Evolutionary conservation across 2,888 invertebrate genomes (phyloP).

Genomic region (Ormyrus thymus): DNA sequence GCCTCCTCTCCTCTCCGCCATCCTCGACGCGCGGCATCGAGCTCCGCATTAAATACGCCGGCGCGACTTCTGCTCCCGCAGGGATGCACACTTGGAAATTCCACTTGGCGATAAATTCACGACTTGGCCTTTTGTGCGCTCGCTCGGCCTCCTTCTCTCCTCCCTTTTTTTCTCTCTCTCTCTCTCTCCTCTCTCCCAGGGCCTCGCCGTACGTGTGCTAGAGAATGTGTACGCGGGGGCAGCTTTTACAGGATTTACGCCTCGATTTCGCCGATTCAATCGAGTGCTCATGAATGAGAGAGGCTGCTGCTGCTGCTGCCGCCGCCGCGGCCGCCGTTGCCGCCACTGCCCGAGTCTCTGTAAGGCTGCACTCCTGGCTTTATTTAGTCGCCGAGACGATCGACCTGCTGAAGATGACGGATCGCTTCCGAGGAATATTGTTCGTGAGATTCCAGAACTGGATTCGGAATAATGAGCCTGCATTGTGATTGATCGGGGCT

Average conservation of each 20-base stretch:
- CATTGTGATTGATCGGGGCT: no score
- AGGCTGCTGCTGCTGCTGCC: background rate
- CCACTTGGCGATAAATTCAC: constrained; percentile 52
- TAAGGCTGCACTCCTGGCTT: background rate
- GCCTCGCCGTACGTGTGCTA: background rate
- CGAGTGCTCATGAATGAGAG: constrained; percentile 67
- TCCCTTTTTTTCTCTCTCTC: background rate
- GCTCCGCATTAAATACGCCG: constrained; percentile 34
- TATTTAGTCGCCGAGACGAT: background rate
- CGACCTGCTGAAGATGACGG: constrained; percentile 4
- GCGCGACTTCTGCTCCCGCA: constrained; percentile 10
- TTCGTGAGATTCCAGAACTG: no score
- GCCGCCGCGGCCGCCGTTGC: no score
- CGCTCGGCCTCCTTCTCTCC: constrained; percentile 28
- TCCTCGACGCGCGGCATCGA: constrained; percentile 13
- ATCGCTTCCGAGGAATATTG: background rate
- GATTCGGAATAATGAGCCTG: no score
- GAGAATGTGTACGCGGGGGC: background rate
- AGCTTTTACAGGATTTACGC: constrained; percentile 59
- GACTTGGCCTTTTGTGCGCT: constrained; percentile 44
- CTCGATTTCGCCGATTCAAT: constrained; percentile 63
- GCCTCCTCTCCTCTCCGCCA: background rate
- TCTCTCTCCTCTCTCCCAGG: background rate
- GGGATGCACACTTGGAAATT: constrained; percentile 51
- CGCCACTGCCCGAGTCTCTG: no score